These are phyloP conservation scores for Pagrus major DNA, from an alignment of 2,113 vertebrate species.

Conservation along the genomic window DNA sequence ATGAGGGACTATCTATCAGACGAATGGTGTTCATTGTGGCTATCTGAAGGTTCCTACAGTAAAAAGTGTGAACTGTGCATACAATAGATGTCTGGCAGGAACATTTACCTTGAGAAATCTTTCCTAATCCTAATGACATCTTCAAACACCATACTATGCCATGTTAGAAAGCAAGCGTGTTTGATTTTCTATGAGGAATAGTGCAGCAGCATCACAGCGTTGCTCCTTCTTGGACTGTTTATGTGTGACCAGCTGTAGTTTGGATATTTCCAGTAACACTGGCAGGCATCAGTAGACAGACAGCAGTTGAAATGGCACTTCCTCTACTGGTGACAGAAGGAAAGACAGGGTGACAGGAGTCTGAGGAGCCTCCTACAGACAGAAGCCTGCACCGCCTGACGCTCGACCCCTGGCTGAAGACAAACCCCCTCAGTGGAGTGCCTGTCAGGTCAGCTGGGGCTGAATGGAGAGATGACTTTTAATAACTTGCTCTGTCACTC, in stretches of 20 bases:
- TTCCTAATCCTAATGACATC: background rate
- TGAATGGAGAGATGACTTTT: background rate
- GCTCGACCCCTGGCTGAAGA: background rate
- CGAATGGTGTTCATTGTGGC: background rate
- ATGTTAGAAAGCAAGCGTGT: background rate
- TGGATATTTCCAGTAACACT: background rate
- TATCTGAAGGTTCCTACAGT: background rate
- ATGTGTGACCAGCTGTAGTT: background rate
- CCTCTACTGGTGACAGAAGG: conserved; percentile 34
- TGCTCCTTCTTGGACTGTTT: background rate
- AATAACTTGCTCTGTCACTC: conserved; percentile 5
- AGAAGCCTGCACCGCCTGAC: conserved; percentile 7
- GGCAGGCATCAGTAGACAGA: background rate
- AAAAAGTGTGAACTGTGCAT: background rate
- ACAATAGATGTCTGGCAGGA: background rate
- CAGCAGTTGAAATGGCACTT: conserved; percentile 36
- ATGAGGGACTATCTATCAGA: background rate
- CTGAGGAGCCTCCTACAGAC: conserved; percentile 39
- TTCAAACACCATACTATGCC: background rate
- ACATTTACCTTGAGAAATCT: background rate
- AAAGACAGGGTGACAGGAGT: conserved; percentile 25
- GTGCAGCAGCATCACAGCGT: background rate
- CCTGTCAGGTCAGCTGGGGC: conserved; percentile 15
- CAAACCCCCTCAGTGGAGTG: background rate
- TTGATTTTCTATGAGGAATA: background rate